Evolutionary conservation across 92 coral and sea anemone species (phyloP), one percentile per base, ranked within the genome.

Genomic region (Epizoanthus stellaris): DNA sequence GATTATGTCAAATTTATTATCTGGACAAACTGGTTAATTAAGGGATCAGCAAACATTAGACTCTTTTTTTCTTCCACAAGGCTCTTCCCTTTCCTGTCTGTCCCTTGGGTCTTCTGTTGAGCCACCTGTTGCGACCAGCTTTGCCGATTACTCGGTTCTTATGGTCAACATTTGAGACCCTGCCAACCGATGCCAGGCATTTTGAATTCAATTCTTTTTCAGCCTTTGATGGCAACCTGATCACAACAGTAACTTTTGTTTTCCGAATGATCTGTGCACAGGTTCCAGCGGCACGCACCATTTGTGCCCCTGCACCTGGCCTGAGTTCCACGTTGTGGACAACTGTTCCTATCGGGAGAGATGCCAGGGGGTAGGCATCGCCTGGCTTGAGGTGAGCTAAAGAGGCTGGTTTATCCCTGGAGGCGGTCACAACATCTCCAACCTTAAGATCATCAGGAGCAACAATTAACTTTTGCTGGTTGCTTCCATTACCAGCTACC

Each of bases 101-200:
- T 67, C 99, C 99, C 53, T 91, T 96, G n/a, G 99, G 99, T 73
- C 95, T 81, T 77, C 91, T 87, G 65, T 95, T 95, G 49, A 96
- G 93, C 99, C 99, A 96, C 34, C 99, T 91, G 81, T 93, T 95
- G 52, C 99, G 92, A 0, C 99, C 99, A 67, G 99, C 99, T 81
- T 96, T 96, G 40, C 99, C 99, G 75, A 96, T 96, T 40, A 96
- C 95, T 67, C 96, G 62, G 70, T 96, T 93, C 87, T 89, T 92
- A 61, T 96, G 96, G 73, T 96, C 98, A 72, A 96, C 88, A 64
- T 96, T 96, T 17, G 99, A 96, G 17, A 93, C 98, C 63, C 98
- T 92, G 47, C 99, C 99, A 14, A 96, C 85, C 0, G 99, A 86
- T 21, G 97, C 99, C 89, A 96, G 74, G 69, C 99, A 96, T 7